Percentiles rank a stretch among this genome's conserved stretches.
These are phyloP conservation scores for Mastomys coucha DNA, from an alignment of 2,113 vertebrate species.

Conservation along the genomic window DNA sequence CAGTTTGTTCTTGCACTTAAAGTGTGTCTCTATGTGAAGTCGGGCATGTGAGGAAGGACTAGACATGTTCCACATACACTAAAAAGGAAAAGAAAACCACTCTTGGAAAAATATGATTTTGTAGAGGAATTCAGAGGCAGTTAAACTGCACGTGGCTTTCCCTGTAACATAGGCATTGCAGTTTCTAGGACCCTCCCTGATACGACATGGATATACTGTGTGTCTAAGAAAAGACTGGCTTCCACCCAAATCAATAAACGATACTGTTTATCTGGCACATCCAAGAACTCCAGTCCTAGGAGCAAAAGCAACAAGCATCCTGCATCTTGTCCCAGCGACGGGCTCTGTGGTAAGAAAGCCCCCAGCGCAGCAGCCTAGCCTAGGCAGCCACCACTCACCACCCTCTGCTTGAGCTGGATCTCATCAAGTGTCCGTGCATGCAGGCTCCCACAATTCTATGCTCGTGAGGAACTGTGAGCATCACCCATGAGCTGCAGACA, in stretches of 20 bases:
- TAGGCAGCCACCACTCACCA: fast-evolving
- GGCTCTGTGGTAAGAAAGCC: neutral
- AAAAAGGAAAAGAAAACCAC: neutral
- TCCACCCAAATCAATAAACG: neutral
- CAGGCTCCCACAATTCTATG: neutral
- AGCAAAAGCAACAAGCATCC: neutral
- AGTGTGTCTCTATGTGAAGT: neutral
- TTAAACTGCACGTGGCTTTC: neutral
- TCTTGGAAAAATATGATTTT: neutral
- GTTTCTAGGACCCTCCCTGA: neutral
- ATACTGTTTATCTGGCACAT: neutral
- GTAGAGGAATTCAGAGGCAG: neutral
- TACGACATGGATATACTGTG: neutral
- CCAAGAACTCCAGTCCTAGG: neutral
- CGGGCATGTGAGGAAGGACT: neutral
- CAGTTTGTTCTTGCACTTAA: neutral
- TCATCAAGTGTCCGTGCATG: neutral
- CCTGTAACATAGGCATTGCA: neutral
- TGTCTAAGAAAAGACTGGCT: neutral
- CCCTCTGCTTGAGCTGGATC: neutral
- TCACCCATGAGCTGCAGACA: neutral
- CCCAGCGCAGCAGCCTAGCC: neutral
- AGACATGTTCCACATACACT: neutral
- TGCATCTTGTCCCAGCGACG: neutral
- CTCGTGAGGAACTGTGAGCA: too few species aligned